These are phyloP conservation scores for Scatophagus argus DNA, from an alignment of 2,113 vertebrate genomes.

Conservation along the genomic window DNA sequence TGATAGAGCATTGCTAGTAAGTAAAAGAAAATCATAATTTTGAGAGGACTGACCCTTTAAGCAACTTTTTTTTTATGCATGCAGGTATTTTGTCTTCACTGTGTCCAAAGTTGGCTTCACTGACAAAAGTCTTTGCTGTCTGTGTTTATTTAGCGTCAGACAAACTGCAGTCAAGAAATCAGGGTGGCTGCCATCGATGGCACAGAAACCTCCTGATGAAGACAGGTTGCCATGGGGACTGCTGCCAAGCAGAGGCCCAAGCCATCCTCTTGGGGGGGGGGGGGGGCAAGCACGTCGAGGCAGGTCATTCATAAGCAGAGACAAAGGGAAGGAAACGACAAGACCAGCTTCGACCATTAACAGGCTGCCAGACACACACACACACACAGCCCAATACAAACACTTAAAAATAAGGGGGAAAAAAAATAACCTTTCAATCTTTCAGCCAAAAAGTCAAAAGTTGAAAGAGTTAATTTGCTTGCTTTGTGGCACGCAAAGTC, in stretches of 20 bases:
- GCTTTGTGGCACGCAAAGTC: constrained; percentile 45
- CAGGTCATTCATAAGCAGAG: constrained; percentile 81
- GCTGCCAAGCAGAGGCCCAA: constrained; percentile 70
- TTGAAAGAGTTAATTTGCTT: constrained; percentile 59
- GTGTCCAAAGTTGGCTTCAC: constrained; percentile 23
- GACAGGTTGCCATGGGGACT: constrained; percentile 78
- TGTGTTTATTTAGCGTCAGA: constrained; percentile 68
- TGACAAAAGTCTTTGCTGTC: constrained; percentile 43
- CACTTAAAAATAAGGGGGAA: constrained; percentile 30
- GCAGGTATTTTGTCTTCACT: constrained; percentile 16
- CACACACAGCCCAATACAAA: constrained; percentile 32
- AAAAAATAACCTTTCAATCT: constrained; percentile 42
- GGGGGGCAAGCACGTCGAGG: constrained; percentile 57
- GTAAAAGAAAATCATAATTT: neutral
- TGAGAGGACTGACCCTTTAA: neutral
- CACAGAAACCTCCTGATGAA: constrained; percentile 70
- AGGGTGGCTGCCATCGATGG: constrained; percentile 68
- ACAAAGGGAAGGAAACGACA: constrained; percentile 81
- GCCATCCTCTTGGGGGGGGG: constrained; percentile 55
- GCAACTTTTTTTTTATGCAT: neutral
- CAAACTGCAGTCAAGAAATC: constrained; percentile 72
- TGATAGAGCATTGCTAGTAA: neutral
- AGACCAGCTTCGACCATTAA: constrained; percentile 76
- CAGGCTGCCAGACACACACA: constrained; percentile 68
- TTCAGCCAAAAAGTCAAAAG: constrained; percentile 61